Percentiles rank a stretch among this genome's conserved stretches.
Evolutionary conservation across 2,113 vertebrate genomes (phyloP).

Genomic region (Corythoichthys haematopterus): DNA sequence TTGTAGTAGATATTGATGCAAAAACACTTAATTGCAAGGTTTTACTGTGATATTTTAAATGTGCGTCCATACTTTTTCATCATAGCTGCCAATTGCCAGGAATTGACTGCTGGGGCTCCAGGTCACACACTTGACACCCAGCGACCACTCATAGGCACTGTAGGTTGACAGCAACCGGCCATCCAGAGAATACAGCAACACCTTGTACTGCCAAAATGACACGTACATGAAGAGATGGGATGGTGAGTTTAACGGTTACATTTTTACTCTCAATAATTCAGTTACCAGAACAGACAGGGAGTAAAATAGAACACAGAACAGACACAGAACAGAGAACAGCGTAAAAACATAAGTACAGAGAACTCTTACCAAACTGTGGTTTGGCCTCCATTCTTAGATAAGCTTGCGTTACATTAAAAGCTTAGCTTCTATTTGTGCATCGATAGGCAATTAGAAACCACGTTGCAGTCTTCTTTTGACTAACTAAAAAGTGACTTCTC

Average conservation of each 20-base stretch:
- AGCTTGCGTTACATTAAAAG: background rate
- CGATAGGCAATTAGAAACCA: background rate
- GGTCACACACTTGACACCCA: slow-evolving; percentile 83
- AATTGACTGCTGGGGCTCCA: slow-evolving; percentile 98
- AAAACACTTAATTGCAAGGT: background rate
- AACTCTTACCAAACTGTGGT: too few relatives aligned
- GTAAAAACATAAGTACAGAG: too few relatives aligned
- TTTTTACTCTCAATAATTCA: background rate
- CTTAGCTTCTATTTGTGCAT: background rate
- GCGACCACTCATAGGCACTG: slow-evolving; percentile 88
- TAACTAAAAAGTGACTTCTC: background rate
- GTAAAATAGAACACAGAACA: too few relatives aligned
- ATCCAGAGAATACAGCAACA: slow-evolving; percentile 91
- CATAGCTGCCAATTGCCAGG: slow-evolving; percentile 90
- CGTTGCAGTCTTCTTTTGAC: background rate
- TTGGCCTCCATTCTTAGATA: too few relatives aligned
- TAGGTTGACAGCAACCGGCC: slow-evolving; percentile 82
- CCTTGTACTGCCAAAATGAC: slow-evolving; percentile 78
- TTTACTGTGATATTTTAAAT: background rate
- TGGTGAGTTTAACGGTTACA: background rate
- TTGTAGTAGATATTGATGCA: background rate
- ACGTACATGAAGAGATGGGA: background rate
- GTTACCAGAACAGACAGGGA: too few relatives aligned
- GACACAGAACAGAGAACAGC: too few relatives aligned
- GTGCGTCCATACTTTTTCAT: slow-evolving; percentile 80